These are phyloP conservation scores for Baryphthengus martii DNA, from an alignment of 2,113 vertebrate genomes.

Conservation along the genomic window DNA sequence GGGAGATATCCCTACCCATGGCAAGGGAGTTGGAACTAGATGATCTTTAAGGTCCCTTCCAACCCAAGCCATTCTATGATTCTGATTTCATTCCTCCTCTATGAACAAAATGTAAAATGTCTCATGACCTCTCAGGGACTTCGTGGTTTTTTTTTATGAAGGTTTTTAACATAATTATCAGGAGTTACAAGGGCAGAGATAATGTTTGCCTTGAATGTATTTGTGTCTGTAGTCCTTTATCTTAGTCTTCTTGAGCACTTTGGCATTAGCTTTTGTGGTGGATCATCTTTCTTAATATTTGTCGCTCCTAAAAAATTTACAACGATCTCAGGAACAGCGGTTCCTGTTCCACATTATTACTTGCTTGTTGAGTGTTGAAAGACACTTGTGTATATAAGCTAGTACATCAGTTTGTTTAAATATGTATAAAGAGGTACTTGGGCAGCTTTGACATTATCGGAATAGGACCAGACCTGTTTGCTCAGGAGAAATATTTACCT, in stretches of 20 bases:
- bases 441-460: not conserved
- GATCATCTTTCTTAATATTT: constrained; percentile 26
- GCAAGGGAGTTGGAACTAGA: too few species aligned
- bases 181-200: not conserved
- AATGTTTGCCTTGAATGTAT: not conserved
- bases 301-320: constrained; percentile 7
- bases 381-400: not conserved
- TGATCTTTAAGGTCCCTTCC: too few species aligned
- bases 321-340: not conserved
- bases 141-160: not conserved
- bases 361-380: not conserved
- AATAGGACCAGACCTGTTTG: not conserved
- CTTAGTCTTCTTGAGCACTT: not conserved
- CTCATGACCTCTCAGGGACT: not conserved
- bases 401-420: constrained; percentile 15
- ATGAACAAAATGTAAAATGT: not conserved
- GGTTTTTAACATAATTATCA: not conserved
- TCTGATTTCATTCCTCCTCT: not conserved
- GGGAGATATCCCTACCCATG: too few species aligned
- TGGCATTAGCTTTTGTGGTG: not conserved
- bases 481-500: not conserved
- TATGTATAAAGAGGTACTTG: not conserved
- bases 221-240: not conserved
- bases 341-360: not conserved
- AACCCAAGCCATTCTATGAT: too few species aligned